These are phyloP conservation scores for Notiomystis cincta DNA, from an alignment of 2,113 vertebrate species.

Conservation along the genomic window DNA sequence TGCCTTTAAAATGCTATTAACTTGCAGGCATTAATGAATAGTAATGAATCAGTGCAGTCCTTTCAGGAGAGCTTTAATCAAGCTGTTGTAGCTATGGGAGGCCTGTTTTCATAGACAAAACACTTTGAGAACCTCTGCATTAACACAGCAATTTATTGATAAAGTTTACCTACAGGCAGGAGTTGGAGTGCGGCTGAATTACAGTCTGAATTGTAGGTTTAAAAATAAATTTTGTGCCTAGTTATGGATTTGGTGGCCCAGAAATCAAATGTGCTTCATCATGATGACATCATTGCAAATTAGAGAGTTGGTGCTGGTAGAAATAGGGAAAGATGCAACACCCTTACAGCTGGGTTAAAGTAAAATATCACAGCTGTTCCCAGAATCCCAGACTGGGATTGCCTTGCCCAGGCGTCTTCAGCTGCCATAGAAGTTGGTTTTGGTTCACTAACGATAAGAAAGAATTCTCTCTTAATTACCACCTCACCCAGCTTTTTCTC, in stretches of 20 bases:
- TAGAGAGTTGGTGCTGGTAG: neutral
- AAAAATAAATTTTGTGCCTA: neutral
- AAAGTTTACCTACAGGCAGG: neutral
- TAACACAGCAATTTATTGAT: neutral
- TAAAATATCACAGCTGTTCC: neutral
- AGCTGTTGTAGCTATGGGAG: neutral
- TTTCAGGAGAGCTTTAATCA: conserved; percentile 1
- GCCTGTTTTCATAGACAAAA: neutral
- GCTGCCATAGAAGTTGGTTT: neutral
- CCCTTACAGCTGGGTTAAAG: neutral
- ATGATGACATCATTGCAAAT: neutral
- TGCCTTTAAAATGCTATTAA: neutral
- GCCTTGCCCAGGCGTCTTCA: fast-evolving
- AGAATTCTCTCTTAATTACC: neutral
- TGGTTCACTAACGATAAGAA: neutral
- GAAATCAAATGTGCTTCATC: neutral
- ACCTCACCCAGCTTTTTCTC: neutral
- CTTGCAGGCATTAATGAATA: neutral
- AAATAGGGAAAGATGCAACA: neutral
- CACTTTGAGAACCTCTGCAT: neutral
- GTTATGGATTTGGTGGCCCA: neutral
- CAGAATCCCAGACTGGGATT: neutral
- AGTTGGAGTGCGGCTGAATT: neutral
- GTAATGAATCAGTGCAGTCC: neutral
- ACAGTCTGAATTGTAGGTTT: neutral